Evolutionary conservation across 1,140 invertebrate genomes (phyloP), one percentile per base, ranked within the genome.

Genomic region (Caenorhabditis remanei): DNA sequence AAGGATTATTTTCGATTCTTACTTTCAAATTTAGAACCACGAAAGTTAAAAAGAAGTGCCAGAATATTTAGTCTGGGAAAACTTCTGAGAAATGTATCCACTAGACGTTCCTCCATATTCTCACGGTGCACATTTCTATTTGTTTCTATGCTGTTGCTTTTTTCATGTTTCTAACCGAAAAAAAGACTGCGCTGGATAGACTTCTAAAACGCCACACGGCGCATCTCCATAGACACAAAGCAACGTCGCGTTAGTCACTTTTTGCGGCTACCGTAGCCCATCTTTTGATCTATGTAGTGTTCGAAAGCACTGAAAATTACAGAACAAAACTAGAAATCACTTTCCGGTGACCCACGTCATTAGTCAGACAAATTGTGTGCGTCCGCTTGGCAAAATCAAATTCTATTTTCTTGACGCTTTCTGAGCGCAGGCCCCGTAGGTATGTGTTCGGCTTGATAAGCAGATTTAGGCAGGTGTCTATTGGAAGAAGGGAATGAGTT

Each of bases 301-400:
- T 8, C 61, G 14, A 16, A 1, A 53, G 1, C 32, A 1, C 32
- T 1, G n/a, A 63, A 9, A 21, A 8, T 63, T 21, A 63, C 21
- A 63, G 32, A 40, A 11, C 24, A 21, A 8, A 32, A 32, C 24
- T 63, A 13, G 11, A 63, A 63, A 63, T 14, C 61, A 63, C 9
- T 63, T 32, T 53, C 40, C 19, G 24, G 24, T 40, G 19, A 63
- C 61, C n/a, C 7, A 71, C 65, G 65, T 71, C 65, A 71, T 46
- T 46, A 71, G 40, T 71, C 65, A 43, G 40, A 71, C 65, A 71
- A 71, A 71, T 32, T 71, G 65, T 71, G 41, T 71, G 41, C 40
- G 13, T 71, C 65, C 65, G 65, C 19, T 65, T 43, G 65, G 41
- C 19, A 19, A 63, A 71, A 71, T 71, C 46, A 14, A n/a, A 71